Evolutionary conservation across 1,140 invertebrate genomes (phyloP).

Genomic region (Neodiprion fabricii): DNA sequence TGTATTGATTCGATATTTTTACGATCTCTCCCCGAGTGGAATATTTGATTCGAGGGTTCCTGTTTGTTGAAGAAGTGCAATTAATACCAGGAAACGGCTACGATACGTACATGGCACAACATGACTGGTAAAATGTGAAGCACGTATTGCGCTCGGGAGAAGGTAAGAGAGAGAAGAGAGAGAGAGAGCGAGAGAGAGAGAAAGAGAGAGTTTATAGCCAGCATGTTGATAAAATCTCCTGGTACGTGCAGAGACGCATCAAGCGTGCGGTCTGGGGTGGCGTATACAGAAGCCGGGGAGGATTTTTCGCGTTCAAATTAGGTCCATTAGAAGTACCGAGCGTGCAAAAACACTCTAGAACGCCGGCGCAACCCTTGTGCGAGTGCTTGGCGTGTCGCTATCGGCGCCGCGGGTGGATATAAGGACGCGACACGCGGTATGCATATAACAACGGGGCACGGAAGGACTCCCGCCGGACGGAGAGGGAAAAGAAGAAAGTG

Average conservation of each 20-base stretch:
- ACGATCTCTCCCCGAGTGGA: too few species aligned
- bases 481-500: conserved; percentile 20
- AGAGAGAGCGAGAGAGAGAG: too few species aligned
- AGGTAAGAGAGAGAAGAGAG: too few species aligned
- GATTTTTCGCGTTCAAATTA: conserved; percentile 56
- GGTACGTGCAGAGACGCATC: background rate
- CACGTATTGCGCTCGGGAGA: too few species aligned
- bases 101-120: too few species aligned
- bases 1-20: too few species aligned
- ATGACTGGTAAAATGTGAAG: too few species aligned
- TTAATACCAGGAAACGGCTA: too few species aligned
- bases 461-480: conserved; percentile 14
- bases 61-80: too few species aligned
- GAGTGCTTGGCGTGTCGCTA: background rate
- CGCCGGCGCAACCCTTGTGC: conserved; percentile 28
- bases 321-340: conserved; percentile 50
- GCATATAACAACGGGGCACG: background rate
- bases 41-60: too few species aligned
- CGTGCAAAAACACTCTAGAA: conserved; percentile 45
- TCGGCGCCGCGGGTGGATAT: background rate
- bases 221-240: background rate
- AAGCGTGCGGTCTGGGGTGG: background rate
- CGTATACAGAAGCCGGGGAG: conserved; percentile 12
- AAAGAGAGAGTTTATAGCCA: too few species aligned
- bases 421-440: conserved; percentile 21